Base-by-base conservation (phyloP, 2,797 vertebrate species). In the Phoxinus dragarum region DNA sequence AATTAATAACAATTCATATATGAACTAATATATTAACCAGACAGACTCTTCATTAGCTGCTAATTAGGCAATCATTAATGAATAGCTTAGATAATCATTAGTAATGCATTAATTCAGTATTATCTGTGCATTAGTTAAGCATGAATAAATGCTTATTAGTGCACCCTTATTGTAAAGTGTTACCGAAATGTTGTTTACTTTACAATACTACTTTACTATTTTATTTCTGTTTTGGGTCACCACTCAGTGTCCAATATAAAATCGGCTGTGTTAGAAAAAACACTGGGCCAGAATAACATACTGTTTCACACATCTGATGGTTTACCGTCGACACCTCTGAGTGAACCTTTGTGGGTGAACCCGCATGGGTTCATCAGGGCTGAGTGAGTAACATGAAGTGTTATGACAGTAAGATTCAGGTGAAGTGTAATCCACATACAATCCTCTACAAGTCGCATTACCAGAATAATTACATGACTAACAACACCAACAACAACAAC, bases 381-480 rank as follows among this genome's bases (percentile, higher is more conserved):
- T 72, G 67, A 88, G 16, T 68, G 64, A 80, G 54, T 23, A 52
- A 31, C 54, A 38, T 12, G 2, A 85, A 80, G 81, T 87, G 52
- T 78, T 84, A 34, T 72, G 61, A 88, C 74, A 69, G 44, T 81
- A 42, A 69, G 42, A 81, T 36, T 82, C 61, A 59, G 77, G n/a
- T 80, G 74, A 81, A 81, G 68, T 38, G 40, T 59, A 86, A 83
- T 80, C 6, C 34, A 47, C 2, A n/a, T 14, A 7, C 4, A 88
- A 82, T 31, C 31, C 31, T 80, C 54, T 19, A 47, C 23, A 52
- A 64, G 5, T 54, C 23, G 12, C 19, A 47, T 36, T 4, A 23
- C 36, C 23, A 69, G 21, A 71, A 68, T 6, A 71, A 56, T 31
- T n/a, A 34, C 76, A 84, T 7, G 52, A 72, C 44, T 79, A 36